phyloP scores from a whole-genome alignment of 2,888 invertebrate species.

The Hipparchia sbordonii region DNA sequence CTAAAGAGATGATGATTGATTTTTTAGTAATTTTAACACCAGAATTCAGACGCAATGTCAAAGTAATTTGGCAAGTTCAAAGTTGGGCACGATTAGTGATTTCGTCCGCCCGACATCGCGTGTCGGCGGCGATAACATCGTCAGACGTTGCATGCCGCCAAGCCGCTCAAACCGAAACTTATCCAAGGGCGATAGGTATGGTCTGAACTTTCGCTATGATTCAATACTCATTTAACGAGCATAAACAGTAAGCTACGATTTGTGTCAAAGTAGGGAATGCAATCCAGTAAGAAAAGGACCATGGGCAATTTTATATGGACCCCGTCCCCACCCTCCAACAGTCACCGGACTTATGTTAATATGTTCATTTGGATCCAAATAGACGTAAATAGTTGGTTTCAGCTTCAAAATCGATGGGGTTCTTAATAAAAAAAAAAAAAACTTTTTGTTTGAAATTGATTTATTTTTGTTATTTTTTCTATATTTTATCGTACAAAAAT shows the following conservation, averaged over 20 bases:
- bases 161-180: not conserved
- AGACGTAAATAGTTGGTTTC: too few relatives aligned
- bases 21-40: not conserved
- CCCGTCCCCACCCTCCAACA: too few relatives aligned
- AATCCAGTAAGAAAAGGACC: too few relatives aligned
- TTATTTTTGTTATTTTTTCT: too few relatives aligned
- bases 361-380: too few relatives aligned
- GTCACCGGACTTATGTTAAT: too few relatives aligned
- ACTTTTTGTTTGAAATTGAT: too few relatives aligned
- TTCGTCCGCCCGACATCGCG: constrained; percentile 2
- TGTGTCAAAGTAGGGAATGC: not conserved
- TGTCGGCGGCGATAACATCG: constrained; percentile 3
- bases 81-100: not conserved
- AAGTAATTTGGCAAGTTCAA: constrained; percentile 13
- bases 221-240: not conserved
- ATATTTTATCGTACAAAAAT: too few relatives aligned
- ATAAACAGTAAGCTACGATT: not conserved
- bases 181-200: constrained; percentile 10
- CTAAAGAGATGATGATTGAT: too few relatives aligned
- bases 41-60: not conserved
- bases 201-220: not conserved
- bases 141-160: constrained; percentile 5
- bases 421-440: too few relatives aligned
- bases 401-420: too few relatives aligned
- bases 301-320: too few relatives aligned